Evolutionary conservation across 2,888 invertebrate genomes (phyloP), one percentile per base, ranked within the genome.

Genomic region (Caenorhabditis sp.): DNA sequence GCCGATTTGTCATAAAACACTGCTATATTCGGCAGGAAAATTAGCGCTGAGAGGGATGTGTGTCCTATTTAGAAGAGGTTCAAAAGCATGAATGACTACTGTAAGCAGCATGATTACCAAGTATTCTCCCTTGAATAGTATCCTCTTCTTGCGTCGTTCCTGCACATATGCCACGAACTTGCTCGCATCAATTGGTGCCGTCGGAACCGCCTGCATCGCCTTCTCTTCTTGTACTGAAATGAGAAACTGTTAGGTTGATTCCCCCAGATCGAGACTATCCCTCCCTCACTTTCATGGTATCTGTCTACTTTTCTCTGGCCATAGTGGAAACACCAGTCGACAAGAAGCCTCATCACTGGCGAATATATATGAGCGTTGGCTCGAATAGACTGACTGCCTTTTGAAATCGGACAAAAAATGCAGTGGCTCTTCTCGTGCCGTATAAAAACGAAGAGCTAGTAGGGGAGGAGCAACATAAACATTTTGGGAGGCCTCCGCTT

Each of bases 191-290:
- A 92, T 87, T 13, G 92, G 91, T 32, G 85, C 84, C 22, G 89
- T 85, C n/a, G 91, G 92, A 37, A 89, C 91, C 24, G 89, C 86
- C 50, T 89, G 89, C 91, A 92, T 92, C 69, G 92, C 92, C 80
- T 92, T 92, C 80, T 91, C 91, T 64, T 92, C 92, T 92, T 92
- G 91, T 64, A 92, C 92, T 92, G 84, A 80, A 90, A 56, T 9
- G 5, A 56, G 35, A 32, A 53, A 55, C 18, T 15, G 1, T 26
- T 24, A 24, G 22, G 13, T n/a, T 24, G 51, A 51, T 13, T 24
- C 8, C 51, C 11, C 1, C 2, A 13, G 15, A 6, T 50, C 20
- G 11, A 1, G 24, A 51, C 6, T 70, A 47, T 37, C 44, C 24
- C 56, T 47, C 20, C 18, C 72, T 72, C 37, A 77, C 77, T 53